A percentile compares a stretch with the other conserved stretches of the same genome.
phyloP scores from a whole-genome alignment of 2,797 vertebrate species.

The Selene dorsalis region DNA sequence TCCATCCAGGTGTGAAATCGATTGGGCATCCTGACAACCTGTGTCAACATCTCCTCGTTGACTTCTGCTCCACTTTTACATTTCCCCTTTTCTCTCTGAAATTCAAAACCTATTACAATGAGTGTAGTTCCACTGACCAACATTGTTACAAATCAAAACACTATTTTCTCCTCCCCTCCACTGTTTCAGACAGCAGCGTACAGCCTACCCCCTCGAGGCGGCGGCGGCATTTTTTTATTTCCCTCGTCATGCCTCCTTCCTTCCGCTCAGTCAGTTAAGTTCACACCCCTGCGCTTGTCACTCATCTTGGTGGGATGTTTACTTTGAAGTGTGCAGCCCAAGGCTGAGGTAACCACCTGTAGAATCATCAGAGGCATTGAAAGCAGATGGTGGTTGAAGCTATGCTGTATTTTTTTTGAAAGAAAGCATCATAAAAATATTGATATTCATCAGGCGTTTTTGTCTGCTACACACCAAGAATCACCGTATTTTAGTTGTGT shows the following conservation, averaged over 20 bases:
- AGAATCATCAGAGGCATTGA: neutral
- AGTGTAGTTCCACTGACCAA: neutral
- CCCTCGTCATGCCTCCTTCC: neutral
- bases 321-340: conserved; percentile 27
- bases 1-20: conserved; percentile 60
- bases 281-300: conserved; percentile 15
- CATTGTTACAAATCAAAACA: neutral
- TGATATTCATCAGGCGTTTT: conserved; percentile 8
- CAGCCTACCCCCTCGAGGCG: conserved; percentile 23
- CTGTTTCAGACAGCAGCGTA: neutral
- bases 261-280: conserved; percentile 2
- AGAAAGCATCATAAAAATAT: conserved; percentile 4
- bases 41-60: conserved; percentile 47
- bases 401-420: neutral
- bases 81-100: conserved; percentile 21
- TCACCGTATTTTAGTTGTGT: neutral
- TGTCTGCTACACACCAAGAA: neutral
- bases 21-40: conserved; percentile 51
- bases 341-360: conserved; percentile 19
- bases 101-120: conserved; percentile 22
- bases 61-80: conserved; percentile 34
- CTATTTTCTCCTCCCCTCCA: neutral
- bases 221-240: conserved; percentile 2
- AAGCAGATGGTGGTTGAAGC: neutral
- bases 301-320: conserved; percentile 20